phyloP scores from a whole-genome alignment of 2,797 vertebrate species.

The Acanthiza pusilla region DNA sequence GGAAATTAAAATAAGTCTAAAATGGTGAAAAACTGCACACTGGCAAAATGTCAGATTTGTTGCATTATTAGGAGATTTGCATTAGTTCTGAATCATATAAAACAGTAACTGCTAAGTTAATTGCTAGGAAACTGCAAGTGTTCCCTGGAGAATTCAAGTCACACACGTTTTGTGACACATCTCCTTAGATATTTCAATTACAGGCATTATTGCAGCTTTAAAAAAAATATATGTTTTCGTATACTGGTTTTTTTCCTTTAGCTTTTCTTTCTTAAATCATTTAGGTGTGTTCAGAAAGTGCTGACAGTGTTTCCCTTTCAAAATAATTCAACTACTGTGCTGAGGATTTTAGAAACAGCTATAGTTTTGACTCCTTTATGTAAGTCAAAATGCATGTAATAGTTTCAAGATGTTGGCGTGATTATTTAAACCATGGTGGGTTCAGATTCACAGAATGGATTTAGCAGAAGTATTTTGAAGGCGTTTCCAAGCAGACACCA shows the following conservation, averaged over 20 bases:
- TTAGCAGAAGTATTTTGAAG: conserved; percentile 6
- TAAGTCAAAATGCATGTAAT: neutral
- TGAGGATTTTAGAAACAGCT: neutral
- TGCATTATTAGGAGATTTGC: neutral
- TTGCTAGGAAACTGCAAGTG: neutral
- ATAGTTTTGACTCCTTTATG: neutral
- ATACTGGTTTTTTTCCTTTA: neutral
- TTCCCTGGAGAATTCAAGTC: neutral
- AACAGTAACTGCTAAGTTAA: neutral
- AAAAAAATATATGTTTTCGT: neutral
- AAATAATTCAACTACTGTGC: neutral
- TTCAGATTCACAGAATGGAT: conserved; percentile 1
- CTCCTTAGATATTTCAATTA: neutral
- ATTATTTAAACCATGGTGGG: conserved; percentile 27
- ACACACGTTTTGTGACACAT: neutral
- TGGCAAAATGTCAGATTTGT: neutral
- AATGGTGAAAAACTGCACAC: neutral
- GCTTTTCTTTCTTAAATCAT: neutral
- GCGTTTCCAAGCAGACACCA: neutral
- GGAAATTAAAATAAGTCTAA: neutral
- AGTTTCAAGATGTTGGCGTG: neutral
- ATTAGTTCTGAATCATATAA: neutral
- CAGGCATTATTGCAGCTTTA: neutral
- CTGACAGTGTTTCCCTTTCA: neutral
- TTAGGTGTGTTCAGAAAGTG: neutral